phyloP scores from a whole-genome alignment of 2,888 invertebrate genomes.

The Cheilosia impressa region DNA sequence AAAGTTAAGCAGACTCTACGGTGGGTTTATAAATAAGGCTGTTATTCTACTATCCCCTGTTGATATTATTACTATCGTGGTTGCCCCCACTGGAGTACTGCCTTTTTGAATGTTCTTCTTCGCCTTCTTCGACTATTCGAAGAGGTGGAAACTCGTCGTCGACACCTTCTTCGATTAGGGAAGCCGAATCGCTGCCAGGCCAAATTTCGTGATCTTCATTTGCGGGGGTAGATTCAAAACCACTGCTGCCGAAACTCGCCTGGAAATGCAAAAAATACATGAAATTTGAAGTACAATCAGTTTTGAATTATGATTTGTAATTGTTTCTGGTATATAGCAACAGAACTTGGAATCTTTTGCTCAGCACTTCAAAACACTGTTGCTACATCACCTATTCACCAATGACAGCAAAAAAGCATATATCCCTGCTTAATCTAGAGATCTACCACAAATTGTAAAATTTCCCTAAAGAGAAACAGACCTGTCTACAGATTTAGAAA shows the following conservation, averaged over 20 bases:
- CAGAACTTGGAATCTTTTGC: too few relatives aligned
- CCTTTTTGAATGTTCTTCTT: constrained; percentile 28
- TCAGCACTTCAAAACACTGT: too few relatives aligned
- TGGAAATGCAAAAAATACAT: constrained; percentile 74
- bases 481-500: too few relatives aligned
- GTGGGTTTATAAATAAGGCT: too few relatives aligned
- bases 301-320: neutral
- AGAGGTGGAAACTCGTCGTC: constrained; percentile 57
- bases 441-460: too few relatives aligned
- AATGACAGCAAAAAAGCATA: neutral
- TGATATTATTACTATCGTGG: constrained; percentile 26
- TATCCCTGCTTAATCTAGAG: too few relatives aligned
- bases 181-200: constrained; percentile 21
- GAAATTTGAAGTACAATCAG: neutral
- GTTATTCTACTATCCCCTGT: constrained; percentile 41
- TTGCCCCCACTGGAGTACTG: constrained; percentile 21
- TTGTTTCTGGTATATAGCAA: too few relatives aligned
- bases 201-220: constrained; percentile 46
- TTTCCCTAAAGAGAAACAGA: too few relatives aligned
- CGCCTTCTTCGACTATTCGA: constrained; percentile 56
- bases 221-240: constrained; percentile 74
- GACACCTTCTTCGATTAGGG: constrained; percentile 37
- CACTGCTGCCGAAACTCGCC: constrained; percentile 78
- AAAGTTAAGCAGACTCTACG: too few relatives aligned
- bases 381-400: too few relatives aligned